A percentile compares a stretch with the other conserved stretches of the same genome.
phyloP scores from a whole-genome alignment of 2,113 vertebrate species.

The Agapornis roseicollis region DNA sequence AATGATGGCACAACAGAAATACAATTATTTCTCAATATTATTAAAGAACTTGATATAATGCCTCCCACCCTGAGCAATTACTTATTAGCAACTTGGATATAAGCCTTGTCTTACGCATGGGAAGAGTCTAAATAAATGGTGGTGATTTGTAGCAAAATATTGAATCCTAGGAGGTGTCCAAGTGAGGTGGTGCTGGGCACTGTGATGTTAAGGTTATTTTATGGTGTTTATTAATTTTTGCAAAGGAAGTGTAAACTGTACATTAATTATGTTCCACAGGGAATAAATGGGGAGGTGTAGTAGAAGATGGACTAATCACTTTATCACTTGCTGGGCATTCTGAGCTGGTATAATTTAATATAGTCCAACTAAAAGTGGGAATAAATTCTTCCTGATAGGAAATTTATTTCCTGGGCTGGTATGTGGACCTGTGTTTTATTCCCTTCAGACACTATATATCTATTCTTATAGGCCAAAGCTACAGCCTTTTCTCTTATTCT shows the following conservation, averaged over 20 bases:
- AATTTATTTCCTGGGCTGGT: conserved; percentile 19
- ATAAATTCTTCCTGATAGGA: background rate
- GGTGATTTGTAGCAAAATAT: conserved; percentile 28
- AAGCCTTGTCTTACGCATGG: background rate
- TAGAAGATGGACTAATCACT: conserved; percentile 24
- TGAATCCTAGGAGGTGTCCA: background rate
- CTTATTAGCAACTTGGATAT: background rate
- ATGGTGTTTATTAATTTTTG: conserved; percentile 49
- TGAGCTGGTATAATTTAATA: conserved; percentile 1
- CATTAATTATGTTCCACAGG: conserved; percentile 49
- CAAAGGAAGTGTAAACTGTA: conserved; percentile 34
- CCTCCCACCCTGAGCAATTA: background rate
- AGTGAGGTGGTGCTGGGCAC: background rate
- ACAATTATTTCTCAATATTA: background rate
- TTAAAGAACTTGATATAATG: background rate
- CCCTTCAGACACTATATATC: background rate
- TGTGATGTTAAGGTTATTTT: conserved; percentile 22
- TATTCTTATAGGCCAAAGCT: background rate
- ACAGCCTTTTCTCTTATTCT: background rate
- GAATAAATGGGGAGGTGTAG: conserved; percentile 55
- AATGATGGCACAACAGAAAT: background rate
- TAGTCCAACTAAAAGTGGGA: background rate
- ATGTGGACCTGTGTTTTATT: conserved; percentile 20
- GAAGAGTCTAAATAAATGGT: conserved; percentile 37
- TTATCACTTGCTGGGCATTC: background rate